Base-by-base conservation (phyloP, 2,797 vertebrate species). In the Danio albolineatus region DNA sequence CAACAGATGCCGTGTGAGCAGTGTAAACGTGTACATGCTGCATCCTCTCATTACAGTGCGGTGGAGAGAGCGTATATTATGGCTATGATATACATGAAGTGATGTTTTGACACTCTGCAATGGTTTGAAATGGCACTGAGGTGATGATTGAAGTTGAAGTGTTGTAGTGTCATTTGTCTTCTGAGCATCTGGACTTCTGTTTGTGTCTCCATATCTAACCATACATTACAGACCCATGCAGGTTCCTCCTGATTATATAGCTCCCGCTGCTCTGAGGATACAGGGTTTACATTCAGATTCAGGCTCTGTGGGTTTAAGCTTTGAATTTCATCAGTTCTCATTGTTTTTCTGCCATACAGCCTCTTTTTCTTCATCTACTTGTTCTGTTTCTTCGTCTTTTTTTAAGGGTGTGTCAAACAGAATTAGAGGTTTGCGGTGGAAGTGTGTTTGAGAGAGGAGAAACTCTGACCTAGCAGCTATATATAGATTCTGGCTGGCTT, bases 371-470 rank as follows among this genome's bases (percentile, higher is more conserved):
- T 16, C 46, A 28, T 66, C 48, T 16, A 36, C 36, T 39, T 46
- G 19, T 67, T 19, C 36, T 54, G 21, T 46, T 28, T 19, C 21
- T 43, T 51, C 36, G 28, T 43, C 17, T 49, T 19, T 46, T 28
- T 62, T 21, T 59, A 43, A 76, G 84, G 81, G 81, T 79, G 83
- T 70, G 80, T 74, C 81, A 59, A 36, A 57, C 76, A 69, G 64
- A 77, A 53, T 79, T 70, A 81, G 79, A 76, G 82, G 80, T 78
- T 86, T 90, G 88, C 84, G 86, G 79, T 83, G 83, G 16, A 74
- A 62, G 61, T 46, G 44, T 60, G 39, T 57, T 60, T 85, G 4
- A 6, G 82, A 80, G 82, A 61, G 57, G 73, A 80, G 83, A 82
- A 54, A 70, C 6, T 77, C 59, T 73, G 76, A 66, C 65, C 51